Evolutionary conservation across 2,888 invertebrate species (phyloP).

Genomic region (Auanema freiburgensis): DNA sequence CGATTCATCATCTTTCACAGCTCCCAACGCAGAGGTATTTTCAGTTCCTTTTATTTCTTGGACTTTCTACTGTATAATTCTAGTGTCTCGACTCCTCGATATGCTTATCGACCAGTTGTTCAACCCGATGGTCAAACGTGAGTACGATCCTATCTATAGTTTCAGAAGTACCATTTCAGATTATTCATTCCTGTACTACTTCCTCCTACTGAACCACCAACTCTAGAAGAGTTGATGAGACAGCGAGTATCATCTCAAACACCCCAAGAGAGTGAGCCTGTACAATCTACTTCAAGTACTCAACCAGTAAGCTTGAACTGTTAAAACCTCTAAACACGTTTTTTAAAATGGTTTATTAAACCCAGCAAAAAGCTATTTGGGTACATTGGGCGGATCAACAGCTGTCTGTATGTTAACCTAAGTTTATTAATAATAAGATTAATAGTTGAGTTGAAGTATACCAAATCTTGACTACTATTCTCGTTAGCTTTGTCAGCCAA

Average conservation of each 20-base stretch:
- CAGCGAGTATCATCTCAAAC: too few relatives aligned
- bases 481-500: too few relatives aligned
- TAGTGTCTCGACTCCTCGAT: neutral
- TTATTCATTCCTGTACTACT: neutral
- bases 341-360: too few relatives aligned
- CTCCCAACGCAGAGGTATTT: neutral
- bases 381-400: too few relatives aligned
- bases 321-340: too few relatives aligned
- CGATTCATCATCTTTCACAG: conserved; percentile 1
- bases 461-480: too few relatives aligned
- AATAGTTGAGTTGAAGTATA: too few relatives aligned
- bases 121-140: conserved; percentile 1
- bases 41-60: neutral
- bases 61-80: neutral
- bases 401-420: too few relatives aligned
- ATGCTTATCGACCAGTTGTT: neutral
- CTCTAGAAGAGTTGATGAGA: too few relatives aligned
- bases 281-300: neutral
- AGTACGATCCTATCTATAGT: neutral
- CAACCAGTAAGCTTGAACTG: too few relatives aligned
- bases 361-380: too few relatives aligned
- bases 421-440: too few relatives aligned
- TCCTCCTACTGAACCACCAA: neutral
- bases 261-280: neutral
- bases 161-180: neutral